Base-by-base conservation (phyloP, 2,888 invertebrate genomes). In the Phania funesta region DNA sequence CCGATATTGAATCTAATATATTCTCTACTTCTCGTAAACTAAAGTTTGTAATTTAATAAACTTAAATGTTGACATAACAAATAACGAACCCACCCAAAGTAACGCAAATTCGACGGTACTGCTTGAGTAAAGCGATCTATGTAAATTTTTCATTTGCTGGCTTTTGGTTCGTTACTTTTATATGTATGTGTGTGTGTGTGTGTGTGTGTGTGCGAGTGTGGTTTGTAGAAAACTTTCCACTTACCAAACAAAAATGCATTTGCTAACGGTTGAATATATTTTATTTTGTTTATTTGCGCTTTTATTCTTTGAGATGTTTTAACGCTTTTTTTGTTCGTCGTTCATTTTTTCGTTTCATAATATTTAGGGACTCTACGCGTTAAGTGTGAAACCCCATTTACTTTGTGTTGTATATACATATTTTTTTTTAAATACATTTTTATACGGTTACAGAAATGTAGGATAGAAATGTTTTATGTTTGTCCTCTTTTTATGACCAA, bases 341-440 rank as follows among this genome's bases (percentile, higher is more conserved):
- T 67, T 26, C 6, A 44, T 48, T 62, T 20, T 44, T 29, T 58
- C 26, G 8, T 58, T 62, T 18, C 32, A 26, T 46, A 62, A 24
- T 64, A 78, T 71, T 78, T 68, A 67, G 58, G 70, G 58, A 82
- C 82, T 38, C 54, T 18, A 65, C 60, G 74, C 74, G 70, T 82
- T 82, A 78, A 74, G 65, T 75, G 74, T 74, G 65, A 82, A 68
- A 48, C 20, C 26, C 70, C 74, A 78, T 82, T 77, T 68, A 70
- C 56, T 71, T 54, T 24, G 41, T 52, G n/a, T 44, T 41, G n/a
- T 35, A 44, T 65, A 50, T 41, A 50, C 32, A 32, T 32, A 35
- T 35, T 46, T 54, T 4, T 75, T 44, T 64, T 50, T 60, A 68
- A 70, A 70, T 77, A 77, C 70, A 77, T 77, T 70, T 74, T 80